phyloP scores from a whole-genome alignment of 2,888 invertebrate species.

The Eupithecia subumbrata region DNA sequence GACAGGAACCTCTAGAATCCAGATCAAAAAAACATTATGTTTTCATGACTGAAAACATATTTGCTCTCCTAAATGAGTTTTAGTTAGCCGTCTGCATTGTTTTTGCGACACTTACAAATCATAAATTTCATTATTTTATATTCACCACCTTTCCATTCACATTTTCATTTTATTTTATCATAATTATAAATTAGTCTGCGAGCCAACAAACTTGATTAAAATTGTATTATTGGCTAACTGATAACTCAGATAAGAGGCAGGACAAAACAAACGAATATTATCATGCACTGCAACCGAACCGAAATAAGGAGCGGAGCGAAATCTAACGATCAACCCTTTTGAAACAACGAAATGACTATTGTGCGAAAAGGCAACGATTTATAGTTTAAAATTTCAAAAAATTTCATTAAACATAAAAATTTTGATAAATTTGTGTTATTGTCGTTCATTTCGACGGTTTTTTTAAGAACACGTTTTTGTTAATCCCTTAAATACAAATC shows the following conservation, averaged over 20 bases:
- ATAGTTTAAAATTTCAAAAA: neutral
- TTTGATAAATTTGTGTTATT: neutral
- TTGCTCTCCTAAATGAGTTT: slow-evolving; percentile 27
- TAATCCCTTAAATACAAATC: neutral
- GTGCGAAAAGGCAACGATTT: slow-evolving; percentile 60
- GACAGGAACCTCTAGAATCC: slow-evolving; percentile 34
- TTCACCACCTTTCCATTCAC: neutral
- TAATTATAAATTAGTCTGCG: neutral
- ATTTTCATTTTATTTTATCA: neutral
- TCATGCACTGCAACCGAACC: slow-evolving; percentile 77
- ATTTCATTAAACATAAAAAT: neutral
- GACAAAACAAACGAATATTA: slow-evolving; percentile 35
- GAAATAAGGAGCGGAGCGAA: slow-evolving; percentile 62
- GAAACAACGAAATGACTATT: slow-evolving; percentile 73
- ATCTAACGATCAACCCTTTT: slow-evolving; percentile 84
- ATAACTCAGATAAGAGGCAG: slow-evolving; percentile 24
- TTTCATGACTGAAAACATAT: slow-evolving; percentile 25
- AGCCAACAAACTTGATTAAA: neutral
- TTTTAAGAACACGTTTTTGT: neutral
- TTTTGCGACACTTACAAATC: neutral
- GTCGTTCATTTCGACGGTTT: neutral
- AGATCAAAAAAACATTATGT: slow-evolving; percentile 22
- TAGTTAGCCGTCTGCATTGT: slow-evolving; percentile 25
- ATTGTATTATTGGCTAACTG: slow-evolving; percentile 25
- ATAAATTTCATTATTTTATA: neutral